Percentiles rank a stretch among this genome's conserved stretches.
Conservation (phyloP, 2,888 invertebrate species). For the Diarsia brunnea region DNA sequence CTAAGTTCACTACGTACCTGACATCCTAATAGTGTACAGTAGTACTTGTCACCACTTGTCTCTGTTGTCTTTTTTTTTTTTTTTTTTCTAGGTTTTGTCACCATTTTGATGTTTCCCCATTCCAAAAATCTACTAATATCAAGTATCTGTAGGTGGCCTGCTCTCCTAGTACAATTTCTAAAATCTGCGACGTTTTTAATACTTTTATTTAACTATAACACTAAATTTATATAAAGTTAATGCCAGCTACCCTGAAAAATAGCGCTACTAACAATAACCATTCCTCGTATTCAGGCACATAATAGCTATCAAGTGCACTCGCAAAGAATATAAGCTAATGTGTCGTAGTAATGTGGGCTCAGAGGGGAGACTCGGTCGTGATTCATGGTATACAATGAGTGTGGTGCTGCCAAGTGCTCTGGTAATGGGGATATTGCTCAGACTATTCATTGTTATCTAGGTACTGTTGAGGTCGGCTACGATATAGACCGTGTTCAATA, state of each 20-base stretch:
- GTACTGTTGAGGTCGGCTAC: not conserved
- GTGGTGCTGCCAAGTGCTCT: conserved; percentile 7
- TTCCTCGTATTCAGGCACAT: conserved; percentile 30
- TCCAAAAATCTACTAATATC: not conserved
- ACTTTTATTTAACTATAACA: conserved; percentile 9
- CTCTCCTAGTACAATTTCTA: too few relatives aligned
- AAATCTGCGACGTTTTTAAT: not conserved
- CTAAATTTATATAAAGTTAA: conserved; percentile 20
- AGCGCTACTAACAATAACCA: conserved; percentile 26
- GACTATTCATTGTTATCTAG: conserved; percentile 32
- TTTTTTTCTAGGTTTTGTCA: too few relatives aligned
- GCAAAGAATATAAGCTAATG: conserved; percentile 53
- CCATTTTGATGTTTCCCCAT: too few relatives aligned
- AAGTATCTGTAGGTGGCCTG: not conserved
- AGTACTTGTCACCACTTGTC: too few relatives aligned
- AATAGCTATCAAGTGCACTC: conserved; percentile 43
- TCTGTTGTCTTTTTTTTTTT: too few relatives aligned
- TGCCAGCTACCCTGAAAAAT: conserved; percentile 10
- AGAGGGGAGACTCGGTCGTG: conserved; percentile 13
- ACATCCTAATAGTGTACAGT: too few relatives aligned
- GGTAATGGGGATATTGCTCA: conserved; percentile 8
- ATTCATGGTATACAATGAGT: conserved; percentile 32
- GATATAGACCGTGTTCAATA: not conserved
- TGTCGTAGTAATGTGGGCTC: conserved; percentile 34
- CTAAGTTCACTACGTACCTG: too few relatives aligned